Conservation (phyloP, 2,888 invertebrate genomes). For the Alloplasta piceator region DNA sequence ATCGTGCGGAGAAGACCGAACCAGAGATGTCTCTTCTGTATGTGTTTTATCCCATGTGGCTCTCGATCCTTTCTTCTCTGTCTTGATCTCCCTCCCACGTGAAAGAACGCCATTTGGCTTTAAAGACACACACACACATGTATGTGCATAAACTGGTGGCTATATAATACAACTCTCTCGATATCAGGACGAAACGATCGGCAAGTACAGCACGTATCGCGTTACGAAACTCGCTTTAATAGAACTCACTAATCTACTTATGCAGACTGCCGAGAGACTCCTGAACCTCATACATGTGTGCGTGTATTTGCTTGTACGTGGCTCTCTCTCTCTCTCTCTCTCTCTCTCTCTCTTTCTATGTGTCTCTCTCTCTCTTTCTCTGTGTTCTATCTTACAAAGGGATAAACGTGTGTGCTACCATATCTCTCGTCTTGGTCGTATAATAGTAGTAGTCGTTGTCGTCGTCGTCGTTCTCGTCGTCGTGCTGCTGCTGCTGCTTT, state of each 20-base stretch:
- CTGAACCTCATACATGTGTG: constrained; percentile 25
- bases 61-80: constrained; percentile 53
- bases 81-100: constrained; percentile 33
- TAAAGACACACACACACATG: constrained; percentile 30
- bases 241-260: constrained; percentile 68
- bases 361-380: constrained; percentile 6
- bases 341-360: neutral
- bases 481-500: constrained; percentile 25
- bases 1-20: constrained; percentile 32
- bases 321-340: constrained; percentile 2
- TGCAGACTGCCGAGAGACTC: constrained; percentile 57
- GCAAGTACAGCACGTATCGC: constrained; percentile 68
- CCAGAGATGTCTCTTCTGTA: constrained; percentile 1
- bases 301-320: neutral
- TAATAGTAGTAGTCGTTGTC: constrained; percentile 21
- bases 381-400: constrained; percentile 28
- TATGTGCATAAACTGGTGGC: neutral
- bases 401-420: constrained; percentile 34
- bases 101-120: constrained; percentile 47
- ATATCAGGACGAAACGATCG: constrained; percentile 68
- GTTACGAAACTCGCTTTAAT: constrained; percentile 68
- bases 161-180: constrained; percentile 47
- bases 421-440: constrained; percentile 35
- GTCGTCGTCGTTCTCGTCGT: constrained; percentile 17
- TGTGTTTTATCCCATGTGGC: constrained; percentile 35